Conservation (phyloP, 2,113 vertebrate species). For the Alosa alosa region DNA sequence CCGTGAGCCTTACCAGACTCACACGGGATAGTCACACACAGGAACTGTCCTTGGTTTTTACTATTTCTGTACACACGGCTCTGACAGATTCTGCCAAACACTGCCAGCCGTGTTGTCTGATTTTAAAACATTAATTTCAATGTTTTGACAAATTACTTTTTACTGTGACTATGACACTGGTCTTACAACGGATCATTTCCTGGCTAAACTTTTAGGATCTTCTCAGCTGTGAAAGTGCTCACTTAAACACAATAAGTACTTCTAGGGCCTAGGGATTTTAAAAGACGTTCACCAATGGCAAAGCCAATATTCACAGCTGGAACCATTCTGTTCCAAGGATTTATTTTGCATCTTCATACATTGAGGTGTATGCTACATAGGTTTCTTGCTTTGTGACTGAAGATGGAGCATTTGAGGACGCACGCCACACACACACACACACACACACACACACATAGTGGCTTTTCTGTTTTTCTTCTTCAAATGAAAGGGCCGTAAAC, state of each 20-base stretch:
- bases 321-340: background rate
- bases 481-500: background rate
- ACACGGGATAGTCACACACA: background rate
- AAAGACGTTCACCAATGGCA: background rate
- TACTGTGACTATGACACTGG: background rate
- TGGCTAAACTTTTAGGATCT: no score
- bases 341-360: background rate
- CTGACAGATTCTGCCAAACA: background rate
- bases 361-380: background rate
- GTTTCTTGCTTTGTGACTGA: background rate
- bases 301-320: background rate
- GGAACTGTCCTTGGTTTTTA: background rate
- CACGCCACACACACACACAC: no score
- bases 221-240: background rate
- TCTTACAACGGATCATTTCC: background rate
- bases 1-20: background rate
- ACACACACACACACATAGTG: background rate
- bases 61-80: background rate
- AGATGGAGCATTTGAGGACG: background rate
- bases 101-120: background rate
- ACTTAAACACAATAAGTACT: background rate
- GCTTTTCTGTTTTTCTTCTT: background rate
- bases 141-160: background rate
- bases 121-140: background rate
- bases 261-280: background rate